These are phyloP conservation scores for Hemistola chrysoprasaria DNA, from an alignment of 2,888 invertebrate genomes.

Conservation along the genomic window DNA sequence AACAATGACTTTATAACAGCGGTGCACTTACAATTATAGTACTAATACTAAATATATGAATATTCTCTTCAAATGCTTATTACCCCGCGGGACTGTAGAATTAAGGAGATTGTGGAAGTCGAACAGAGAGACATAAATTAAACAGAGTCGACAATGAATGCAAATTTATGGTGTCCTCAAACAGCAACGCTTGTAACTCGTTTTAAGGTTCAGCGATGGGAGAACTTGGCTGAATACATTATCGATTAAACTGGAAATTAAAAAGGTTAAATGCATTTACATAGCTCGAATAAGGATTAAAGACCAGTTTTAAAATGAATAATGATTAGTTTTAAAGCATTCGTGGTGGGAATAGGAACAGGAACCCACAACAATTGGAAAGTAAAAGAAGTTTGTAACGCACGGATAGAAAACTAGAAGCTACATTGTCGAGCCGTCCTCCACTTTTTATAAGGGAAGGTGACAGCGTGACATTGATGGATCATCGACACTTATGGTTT, in stretches of 20 bases:
- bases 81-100: conserved; percentile 18
- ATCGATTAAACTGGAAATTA: conserved; percentile 12
- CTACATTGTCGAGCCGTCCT: conserved; percentile 23
- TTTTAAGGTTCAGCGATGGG: conserved; percentile 21
- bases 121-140: conserved; percentile 29
- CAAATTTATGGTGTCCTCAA: conserved; percentile 27
- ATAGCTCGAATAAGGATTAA: conserved; percentile 4
- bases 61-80: conserved; percentile 37
- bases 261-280: conserved; percentile 16
- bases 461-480: conserved; percentile 57
- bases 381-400: no score
- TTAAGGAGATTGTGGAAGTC: conserved; percentile 31
- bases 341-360: no score
- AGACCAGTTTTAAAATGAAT: no score
- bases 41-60: conserved; percentile 45
- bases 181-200: conserved; percentile 20
- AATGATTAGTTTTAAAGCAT: no score
- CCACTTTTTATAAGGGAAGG: conserved; percentile 34
- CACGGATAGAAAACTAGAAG: conserved; percentile 3
- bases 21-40: conserved; percentile 32
- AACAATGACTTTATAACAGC: conserved; percentile 41
- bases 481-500: conserved; percentile 47
- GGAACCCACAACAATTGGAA: no score
- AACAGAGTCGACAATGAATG: conserved; percentile 32
- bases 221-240: conserved; percentile 19